Base-by-base conservation (phyloP, 2,797 vertebrate species). In the Danio tinwini region DNA sequence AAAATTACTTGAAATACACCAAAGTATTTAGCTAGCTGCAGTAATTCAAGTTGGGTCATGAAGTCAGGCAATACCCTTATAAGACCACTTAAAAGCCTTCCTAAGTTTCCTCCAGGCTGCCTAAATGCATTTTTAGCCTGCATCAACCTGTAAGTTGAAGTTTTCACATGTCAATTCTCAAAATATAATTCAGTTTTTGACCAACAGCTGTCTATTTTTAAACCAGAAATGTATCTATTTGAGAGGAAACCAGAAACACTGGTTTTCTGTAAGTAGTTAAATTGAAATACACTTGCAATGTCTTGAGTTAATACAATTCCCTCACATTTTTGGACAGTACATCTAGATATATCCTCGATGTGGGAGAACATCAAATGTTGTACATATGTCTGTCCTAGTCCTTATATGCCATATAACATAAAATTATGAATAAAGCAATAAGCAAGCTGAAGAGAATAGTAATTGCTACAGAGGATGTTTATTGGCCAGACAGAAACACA, bases 241-340 rank as follows among this genome's bases (percentile, higher is more conserved):
- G 11, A 70, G n/a, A n/a, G 55, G n/a, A 65, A 29, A 73, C 81
- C 76, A 74, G 81, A 84, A 85, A 83, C 76, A 88, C 83, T 81
- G 81, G 85, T 84, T 80, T 80, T 67, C 17, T 81, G 17, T 16
- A 74, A 58, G 13, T 65, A 17, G 12, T 12, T 29, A 44, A 50
- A 56, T 6, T 74, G 73, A n/a, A 6, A 47, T 7, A n/a, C 65
- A 61, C 55, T 10, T 61, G 29, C 9, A 56, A 61, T 21, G 45
- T 49, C 17, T 69, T 0, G 13, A 8, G 16, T 68, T 62, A 52
- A 59, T 37, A 13, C 7, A 14, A n/a, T 14, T 63, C 9, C n/a
- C n/a, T 61, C 12, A 71, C n/a, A 68, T 76, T 56, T 80, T 81
- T 61, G 1, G 74, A 63, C 74, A 77, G 40, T 59, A 70, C 55